Base-by-base conservation (phyloP, 2,797 vertebrate genomes). In the Euphonia xanthogaster region DNA sequence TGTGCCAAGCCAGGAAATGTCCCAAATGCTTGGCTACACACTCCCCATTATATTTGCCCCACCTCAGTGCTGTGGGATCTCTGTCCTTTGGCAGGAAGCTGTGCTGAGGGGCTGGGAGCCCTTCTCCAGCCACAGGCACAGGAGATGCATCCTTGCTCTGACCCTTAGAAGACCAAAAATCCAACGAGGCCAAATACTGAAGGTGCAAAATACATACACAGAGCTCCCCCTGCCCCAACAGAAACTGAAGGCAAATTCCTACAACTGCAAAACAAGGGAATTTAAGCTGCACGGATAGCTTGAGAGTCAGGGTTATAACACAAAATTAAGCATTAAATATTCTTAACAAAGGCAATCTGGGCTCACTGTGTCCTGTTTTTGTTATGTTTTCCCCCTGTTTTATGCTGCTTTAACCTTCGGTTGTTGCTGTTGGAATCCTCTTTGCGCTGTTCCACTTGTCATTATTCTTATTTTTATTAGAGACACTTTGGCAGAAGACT, bases 401-500 rank as follows among this genome's bases (percentile, higher is more conserved):
- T 96, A 68, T 95, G 93, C 89, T 95, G 94, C 90, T 91, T 93
- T 96, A 96, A 96, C 96, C 89, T 97, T 95, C 77, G 24, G 80
- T 94, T 98, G 97, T 98, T 98, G 92, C 97, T 98, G 94, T 97
- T 98, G 97, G 97, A 98, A 96, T 94, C 54, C 62, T 89, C 88
- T 88, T 85, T 66, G 95, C 5, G 0, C 92, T 82, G 75, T 78
- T 97, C 78, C 89, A 95, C 97, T 97, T 97, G 96, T 97, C 97
- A 96, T 95, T 95, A 75, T 90, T 95, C 96, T 95, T 96, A 95
- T 96, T 98, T 97, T 97, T 91, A 96, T 97, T 97, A 96, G 95
- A 96, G 94, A 70, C 68, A 13, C 91, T 93, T 97, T 98, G 97
- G 98, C 97, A 96, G 94, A 86, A 88, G 85, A 94, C 93, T 97